phyloP scores from a whole-genome alignment of 2,113 vertebrate genomes.

The Willisornis vidua region DNA sequence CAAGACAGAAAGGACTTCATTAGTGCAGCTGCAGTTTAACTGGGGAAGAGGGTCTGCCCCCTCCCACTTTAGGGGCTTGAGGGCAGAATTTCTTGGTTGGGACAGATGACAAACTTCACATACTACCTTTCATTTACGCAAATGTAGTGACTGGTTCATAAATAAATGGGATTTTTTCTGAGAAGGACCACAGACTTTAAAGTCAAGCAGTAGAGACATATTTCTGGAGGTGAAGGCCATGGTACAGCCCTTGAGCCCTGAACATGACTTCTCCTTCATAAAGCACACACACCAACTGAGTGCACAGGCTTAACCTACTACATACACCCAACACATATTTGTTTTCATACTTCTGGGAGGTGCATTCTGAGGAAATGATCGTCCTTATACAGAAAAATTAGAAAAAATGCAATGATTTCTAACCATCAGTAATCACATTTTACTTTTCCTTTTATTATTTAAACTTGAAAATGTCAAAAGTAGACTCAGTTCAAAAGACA shows the following conservation, averaged over 20 bases:
- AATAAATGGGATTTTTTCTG: not conserved
- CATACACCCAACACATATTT: not conserved
- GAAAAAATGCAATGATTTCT: not conserved
- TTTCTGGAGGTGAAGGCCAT: not conserved
- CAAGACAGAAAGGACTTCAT: not conserved
- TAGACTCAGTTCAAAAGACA: not conserved
- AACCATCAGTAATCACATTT: not conserved
- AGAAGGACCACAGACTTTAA: not conserved
- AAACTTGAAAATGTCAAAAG: not conserved
- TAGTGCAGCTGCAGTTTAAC: not conserved
- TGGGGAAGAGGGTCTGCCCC: not conserved
- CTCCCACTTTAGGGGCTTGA: not conserved
- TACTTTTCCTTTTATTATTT: not conserved
- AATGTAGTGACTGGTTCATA: not conserved
- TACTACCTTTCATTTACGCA: not conserved
- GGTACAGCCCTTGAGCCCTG: not conserved
- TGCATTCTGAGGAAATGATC: not conserved
- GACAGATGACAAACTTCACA: not conserved
- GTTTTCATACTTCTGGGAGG: not conserved
- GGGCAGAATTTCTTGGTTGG: not conserved
- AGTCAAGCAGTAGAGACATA: rapidly evolving
- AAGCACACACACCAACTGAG: not conserved
- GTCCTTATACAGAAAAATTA: not conserved
- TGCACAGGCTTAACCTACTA: not conserved
- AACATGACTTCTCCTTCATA: not conserved